These are phyloP conservation scores for Crotalus viridis DNA, from an alignment of 2,113 vertebrate species.

Conservation along the genomic window DNA sequence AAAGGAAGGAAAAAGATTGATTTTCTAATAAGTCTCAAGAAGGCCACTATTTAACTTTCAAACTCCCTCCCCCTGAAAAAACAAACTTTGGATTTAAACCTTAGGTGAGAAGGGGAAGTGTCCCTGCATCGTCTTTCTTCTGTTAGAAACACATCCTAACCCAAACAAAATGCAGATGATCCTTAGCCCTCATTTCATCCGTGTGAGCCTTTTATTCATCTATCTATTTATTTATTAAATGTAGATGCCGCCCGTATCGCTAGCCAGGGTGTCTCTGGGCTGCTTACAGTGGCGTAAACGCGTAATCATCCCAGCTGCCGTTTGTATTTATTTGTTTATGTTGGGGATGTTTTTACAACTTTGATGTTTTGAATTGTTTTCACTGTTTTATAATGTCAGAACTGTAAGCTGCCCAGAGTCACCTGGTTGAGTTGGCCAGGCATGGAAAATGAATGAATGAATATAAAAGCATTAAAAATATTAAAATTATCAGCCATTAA, in stretches of 20 bases:
- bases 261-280: too few species aligned
- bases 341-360: too few species aligned
- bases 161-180: neutral
- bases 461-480: neutral
- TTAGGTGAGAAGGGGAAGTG: neutral
- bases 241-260: too few species aligned
- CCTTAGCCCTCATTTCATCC: neutral
- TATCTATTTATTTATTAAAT: too few species aligned
- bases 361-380: too few species aligned
- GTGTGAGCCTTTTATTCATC: too few species aligned
- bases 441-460: neutral
- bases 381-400: too few species aligned
- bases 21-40: neutral
- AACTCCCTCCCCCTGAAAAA: neutral
- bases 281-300: too few species aligned
- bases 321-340: too few species aligned
- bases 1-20: neutral
- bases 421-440: too few species aligned
- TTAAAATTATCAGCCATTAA: neutral
- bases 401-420: too few species aligned
- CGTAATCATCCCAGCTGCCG: too few species aligned
- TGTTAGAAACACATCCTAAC: neutral
- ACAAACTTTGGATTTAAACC: neutral
- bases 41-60: neutral
- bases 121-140: neutral